Conservation (phyloP, 2,888 invertebrate species). For the Macroteleia sp. region DNA sequence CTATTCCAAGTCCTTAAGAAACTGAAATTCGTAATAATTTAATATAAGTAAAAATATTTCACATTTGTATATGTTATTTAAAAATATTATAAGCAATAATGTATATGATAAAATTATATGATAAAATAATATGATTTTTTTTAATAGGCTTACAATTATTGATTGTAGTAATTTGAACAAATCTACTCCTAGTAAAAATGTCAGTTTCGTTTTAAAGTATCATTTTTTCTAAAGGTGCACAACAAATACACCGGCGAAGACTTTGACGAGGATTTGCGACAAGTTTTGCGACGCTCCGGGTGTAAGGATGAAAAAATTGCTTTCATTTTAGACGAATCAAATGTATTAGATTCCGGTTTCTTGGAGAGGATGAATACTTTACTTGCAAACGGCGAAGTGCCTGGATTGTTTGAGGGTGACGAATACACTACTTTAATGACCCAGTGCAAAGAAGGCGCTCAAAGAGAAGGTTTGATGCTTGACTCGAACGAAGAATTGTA, state of each 20-base stretch:
- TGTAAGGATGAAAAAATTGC: slow-evolving; percentile 99
- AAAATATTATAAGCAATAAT: too few relatives aligned
- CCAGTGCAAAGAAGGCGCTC: slow-evolving; percentile 99
- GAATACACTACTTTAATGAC: slow-evolving; percentile 99
- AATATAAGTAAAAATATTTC: too few relatives aligned
- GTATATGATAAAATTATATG: too few relatives aligned
- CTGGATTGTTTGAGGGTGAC: slow-evolving; percentile 97
- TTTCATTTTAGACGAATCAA: slow-evolving; percentile 99
- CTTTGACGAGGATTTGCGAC: slow-evolving; percentile 98
- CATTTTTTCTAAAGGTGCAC: slow-evolving; percentile 88
- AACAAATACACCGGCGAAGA: slow-evolving; percentile 99
- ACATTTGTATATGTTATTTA: too few relatives aligned
- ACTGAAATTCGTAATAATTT: too few relatives aligned
- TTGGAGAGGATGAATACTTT: slow-evolving; percentile 99
- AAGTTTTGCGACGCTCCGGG: slow-evolving; percentile 92
- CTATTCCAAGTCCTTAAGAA: too few relatives aligned
- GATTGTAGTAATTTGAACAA: too few relatives aligned
- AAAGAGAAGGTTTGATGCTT: slow-evolving; percentile 98
- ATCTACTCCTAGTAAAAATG: too few relatives aligned
- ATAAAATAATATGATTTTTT: too few relatives aligned
- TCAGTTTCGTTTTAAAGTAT: too few relatives aligned
- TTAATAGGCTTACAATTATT: too few relatives aligned
- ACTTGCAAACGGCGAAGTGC: slow-evolving; percentile 99
- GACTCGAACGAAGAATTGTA: slow-evolving; percentile 99
- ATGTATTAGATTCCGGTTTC: slow-evolving; percentile 99